Conservation (phyloP, 1,140 invertebrate genomes). For the Achroia grisella region DNA sequence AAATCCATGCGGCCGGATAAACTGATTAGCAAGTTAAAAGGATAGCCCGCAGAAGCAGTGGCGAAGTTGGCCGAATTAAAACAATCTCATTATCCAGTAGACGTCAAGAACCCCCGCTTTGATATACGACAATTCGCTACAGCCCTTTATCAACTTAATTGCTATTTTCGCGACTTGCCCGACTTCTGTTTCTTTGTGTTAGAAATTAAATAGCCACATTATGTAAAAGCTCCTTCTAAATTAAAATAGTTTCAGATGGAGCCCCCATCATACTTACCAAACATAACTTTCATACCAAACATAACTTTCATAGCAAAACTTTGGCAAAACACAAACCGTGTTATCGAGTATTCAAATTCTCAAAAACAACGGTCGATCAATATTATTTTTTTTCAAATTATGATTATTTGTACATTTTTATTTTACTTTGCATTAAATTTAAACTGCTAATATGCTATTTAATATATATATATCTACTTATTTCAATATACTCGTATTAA, state of each 20-base stretch:
- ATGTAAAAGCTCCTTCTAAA: conserved; percentile 1
- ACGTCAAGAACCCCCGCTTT: conserved; percentile 23
- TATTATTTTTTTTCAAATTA: too few relatives aligned
- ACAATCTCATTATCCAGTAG: conserved; percentile 37
- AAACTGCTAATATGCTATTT: too few relatives aligned
- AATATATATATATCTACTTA: too few relatives aligned
- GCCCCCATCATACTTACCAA: neutral
- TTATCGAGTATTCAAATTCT: too few relatives aligned
- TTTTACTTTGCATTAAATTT: too few relatives aligned
- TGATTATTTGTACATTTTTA: too few relatives aligned
- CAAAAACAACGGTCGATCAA: too few relatives aligned
- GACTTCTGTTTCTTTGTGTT: neutral
- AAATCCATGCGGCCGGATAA: conserved; percentile 43
- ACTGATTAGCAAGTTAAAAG: conserved; percentile 55
- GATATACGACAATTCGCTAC: conserved; percentile 18
- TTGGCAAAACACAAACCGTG: too few relatives aligned
- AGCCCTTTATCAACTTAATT: conserved; percentile 12
- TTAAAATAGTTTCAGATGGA: conserved; percentile 3
- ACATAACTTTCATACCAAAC: neutral
- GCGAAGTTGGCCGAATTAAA: conserved; percentile 40
- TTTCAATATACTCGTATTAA: too few relatives aligned
- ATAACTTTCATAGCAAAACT: too few relatives aligned
- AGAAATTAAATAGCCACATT: neutral
- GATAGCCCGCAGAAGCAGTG: conserved; percentile 27
- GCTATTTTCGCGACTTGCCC: conserved; percentile 11